A percentile compares a stretch with the other conserved stretches of the same genome.
phyloP scores from a whole-genome alignment of 1,140 invertebrate species.

The Spodoptera litura region DNA sequence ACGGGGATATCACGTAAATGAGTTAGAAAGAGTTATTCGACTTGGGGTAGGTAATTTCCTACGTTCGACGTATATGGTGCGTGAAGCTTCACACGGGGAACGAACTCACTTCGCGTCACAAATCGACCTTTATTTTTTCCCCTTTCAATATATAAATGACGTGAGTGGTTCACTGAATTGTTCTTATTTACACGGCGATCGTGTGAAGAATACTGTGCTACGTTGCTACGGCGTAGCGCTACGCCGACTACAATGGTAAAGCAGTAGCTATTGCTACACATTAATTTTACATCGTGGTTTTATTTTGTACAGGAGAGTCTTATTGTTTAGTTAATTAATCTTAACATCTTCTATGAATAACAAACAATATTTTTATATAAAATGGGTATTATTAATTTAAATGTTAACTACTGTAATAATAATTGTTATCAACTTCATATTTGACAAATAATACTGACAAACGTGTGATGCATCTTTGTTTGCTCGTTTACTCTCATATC shows the following conservation, averaged over 20 bases:
- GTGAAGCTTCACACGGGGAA: constrained; percentile 48
- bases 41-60: constrained; percentile 51
- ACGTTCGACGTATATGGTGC: constrained; percentile 48
- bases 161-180: constrained; percentile 22
- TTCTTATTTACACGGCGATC: constrained; percentile 12
- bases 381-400: no score
- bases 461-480: constrained; percentile 19
- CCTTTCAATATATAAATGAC: constrained; percentile 26
- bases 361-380: no score
- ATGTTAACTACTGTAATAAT: not conserved
- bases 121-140: constrained; percentile 44
- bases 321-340: no score
- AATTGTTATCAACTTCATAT: not conserved
- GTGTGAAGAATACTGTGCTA: constrained; percentile 6
- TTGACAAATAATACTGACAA: not conserved
- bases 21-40: constrained; percentile 59
- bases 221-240: constrained; percentile 20
- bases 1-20: constrained; percentile 53
- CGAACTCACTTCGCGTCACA: constrained; percentile 42
- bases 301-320: no score
- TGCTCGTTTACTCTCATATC: constrained; percentile 18
- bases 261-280: no score
- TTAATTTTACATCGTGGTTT: no score
- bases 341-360: no score
- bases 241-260: not conserved